A percentile compares a stretch with the other conserved stretches of the same genome.
Evolutionary conservation across 1,140 invertebrate species (phyloP).

Genomic region (Bombyx mori): DNA sequence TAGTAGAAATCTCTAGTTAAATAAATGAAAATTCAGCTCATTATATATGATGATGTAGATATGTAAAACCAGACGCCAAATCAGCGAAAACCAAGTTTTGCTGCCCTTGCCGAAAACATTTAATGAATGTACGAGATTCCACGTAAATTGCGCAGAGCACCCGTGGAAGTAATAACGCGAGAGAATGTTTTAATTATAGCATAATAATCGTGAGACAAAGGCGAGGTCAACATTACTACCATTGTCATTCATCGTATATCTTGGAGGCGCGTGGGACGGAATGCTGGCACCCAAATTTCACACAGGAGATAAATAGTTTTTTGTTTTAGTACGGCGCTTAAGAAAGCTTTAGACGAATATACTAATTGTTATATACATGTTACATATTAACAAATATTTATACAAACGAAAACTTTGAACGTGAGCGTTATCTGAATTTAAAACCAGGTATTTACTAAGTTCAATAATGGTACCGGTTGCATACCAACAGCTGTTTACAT

Average conservation of each 20-base stretch:
- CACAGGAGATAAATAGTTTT: not conserved
- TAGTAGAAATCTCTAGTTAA: too few species aligned
- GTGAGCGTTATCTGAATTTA: too few species aligned
- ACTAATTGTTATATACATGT: too few species aligned
- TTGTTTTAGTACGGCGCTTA: not conserved
- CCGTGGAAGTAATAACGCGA: constrained; percentile 8
- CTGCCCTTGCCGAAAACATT: constrained; percentile 7
- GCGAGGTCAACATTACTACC: constrained; percentile 8
- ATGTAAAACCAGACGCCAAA: not conserved
- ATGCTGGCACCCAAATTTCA: not conserved
- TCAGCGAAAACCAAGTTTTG: not conserved
- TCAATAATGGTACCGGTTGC: too few species aligned
- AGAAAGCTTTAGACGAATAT: too few species aligned
- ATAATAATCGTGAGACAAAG: constrained; percentile 7
- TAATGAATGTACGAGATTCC: constrained; percentile 12
- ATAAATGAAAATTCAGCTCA: too few species aligned
- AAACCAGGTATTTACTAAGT: too few species aligned
- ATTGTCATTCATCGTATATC: constrained; percentile 6
- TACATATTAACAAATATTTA: too few species aligned
- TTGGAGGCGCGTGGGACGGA: constrained; percentile 2
- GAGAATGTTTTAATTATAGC: constrained; percentile 17
- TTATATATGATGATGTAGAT: too few species aligned
- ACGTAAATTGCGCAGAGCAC: constrained; percentile 10
- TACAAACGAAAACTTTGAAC: too few species aligned
- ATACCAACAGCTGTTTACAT: too few species aligned